phyloP scores from a whole-genome alignment of 1,140 invertebrate genomes.

The Leucophenga varia region DNA sequence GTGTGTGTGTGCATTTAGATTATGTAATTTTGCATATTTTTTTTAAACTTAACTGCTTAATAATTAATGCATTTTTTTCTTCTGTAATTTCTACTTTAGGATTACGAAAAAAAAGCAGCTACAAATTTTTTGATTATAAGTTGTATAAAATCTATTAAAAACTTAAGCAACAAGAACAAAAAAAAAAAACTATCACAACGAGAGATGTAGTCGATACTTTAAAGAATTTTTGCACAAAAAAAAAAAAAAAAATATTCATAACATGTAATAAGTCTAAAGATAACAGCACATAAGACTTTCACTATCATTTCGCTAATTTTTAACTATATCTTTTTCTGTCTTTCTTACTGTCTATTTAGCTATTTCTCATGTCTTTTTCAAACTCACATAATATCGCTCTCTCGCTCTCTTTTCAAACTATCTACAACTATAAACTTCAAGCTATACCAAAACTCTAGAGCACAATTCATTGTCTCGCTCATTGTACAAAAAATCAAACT shows the following conservation, averaged over 20 bases:
- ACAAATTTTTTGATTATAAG: conserved; percentile 28
- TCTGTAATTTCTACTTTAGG: conserved; percentile 2
- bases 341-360: conserved; percentile 5
- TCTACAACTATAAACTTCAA: conserved; percentile 17
- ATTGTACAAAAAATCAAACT: conserved; percentile 40
- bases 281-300: too few relatives aligned
- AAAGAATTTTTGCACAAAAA: conserved; percentile 19
- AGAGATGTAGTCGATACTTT: conserved; percentile 45
- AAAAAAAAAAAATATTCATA: conserved; percentile 11
- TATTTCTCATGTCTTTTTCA: conserved; percentile 3
- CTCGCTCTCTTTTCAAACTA: conserved; percentile 11
- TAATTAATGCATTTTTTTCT: not conserved
- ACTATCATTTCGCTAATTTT: not conserved
- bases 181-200: conserved; percentile 22
- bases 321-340: not conserved
- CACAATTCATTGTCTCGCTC: conserved; percentile 33
- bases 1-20: conserved; percentile 27
- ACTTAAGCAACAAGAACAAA: conserved; percentile 7
- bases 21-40: conserved; percentile 16
- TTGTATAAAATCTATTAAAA: conserved; percentile 34
- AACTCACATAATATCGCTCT: conserved; percentile 17
- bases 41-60: conserved; percentile 1
- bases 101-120: conserved; percentile 1
- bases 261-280: too few relatives aligned
- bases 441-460: conserved; percentile 45